Base-by-base conservation (phyloP, 2,113 vertebrate species). In the Carassius gibelio region DNA sequence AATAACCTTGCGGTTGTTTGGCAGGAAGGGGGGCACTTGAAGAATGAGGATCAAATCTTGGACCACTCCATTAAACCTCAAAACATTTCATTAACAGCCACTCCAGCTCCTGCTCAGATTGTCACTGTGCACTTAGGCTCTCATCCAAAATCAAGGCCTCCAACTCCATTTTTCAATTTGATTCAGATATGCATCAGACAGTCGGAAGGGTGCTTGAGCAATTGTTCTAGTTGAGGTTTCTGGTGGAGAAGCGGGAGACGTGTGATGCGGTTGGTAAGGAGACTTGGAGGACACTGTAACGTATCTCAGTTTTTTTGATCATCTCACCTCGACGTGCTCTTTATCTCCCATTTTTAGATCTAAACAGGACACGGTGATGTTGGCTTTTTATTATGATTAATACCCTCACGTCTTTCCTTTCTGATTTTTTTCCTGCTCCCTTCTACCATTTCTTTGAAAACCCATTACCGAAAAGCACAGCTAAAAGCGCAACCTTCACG, bases 371-470 rank as follows among this genome's bases (percentile, higher is more conserved):
- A 78, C 74, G 66, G 68, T 75, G 79, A 66, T 85, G 76, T 86
- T 91, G 89, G 84, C 91, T 88, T 87, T 90, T 91, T 89, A 91
- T 90, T 84, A 91, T 88, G 91, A 94, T 92, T 92, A 90, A 92
- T 93, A 87, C 90, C 88, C 64, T 38, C 57, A 74, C 45, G 76
- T 88, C 76, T 57, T 74, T 42, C 71, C 87, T 91, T 91, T 89
- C 81, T 88, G 90, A 88, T 87, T 84, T 89, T 88, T 83, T 87
- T 85, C 75, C 21, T n/a, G 57, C 57, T 61, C 57, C 87, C 87
- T 86, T 87, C 84, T 68, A 87, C 90, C 69, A 87, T 83, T 66
- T 81, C 84, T 89, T 64, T 86, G 71, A 59, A 87, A 84, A 79
- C 82, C 86, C 86, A 84, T 66, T 89, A 84, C 69, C 71, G 10